These are phyloP conservation scores for Actinernus sp. DNA, from an alignment of 92 coral and sea anemone species.

Conservation along the genomic window DNA sequence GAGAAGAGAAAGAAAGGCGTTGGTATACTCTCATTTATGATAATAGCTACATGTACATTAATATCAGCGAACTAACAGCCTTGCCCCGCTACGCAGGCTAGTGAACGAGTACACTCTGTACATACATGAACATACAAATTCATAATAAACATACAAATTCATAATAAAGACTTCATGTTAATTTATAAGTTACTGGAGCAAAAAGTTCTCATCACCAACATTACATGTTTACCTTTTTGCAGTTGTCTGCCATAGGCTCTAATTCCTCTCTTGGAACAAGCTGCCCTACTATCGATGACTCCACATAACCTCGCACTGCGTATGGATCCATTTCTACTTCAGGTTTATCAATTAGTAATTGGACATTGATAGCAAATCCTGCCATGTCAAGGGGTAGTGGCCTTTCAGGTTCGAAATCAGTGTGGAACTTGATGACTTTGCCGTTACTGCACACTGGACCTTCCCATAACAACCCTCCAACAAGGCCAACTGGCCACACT, in stretches of 20 bases:
- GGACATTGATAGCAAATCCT: constrained; percentile 91
- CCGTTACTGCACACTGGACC: constrained; percentile 94
- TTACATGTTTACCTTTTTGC: constrained; percentile 83
- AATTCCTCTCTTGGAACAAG: constrained; percentile 80
- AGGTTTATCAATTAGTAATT: constrained; percentile 78
- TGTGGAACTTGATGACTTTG: constrained; percentile 77
- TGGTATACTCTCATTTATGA: too few relatives aligned
- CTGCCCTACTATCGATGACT: constrained; percentile 83
- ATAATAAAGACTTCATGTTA: background rate
- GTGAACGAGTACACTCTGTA: too few relatives aligned
- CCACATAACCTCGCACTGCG: constrained; percentile 86
- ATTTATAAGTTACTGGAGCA: background rate
- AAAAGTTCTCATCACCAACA: background rate
- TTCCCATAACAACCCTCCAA: constrained; percentile 95
- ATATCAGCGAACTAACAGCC: background rate
- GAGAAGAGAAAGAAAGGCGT: too few relatives aligned
- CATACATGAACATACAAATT: too few relatives aligned
- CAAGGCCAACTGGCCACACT: constrained; percentile 97
- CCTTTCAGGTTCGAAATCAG: constrained; percentile 78
- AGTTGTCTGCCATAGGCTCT: constrained; percentile 87
- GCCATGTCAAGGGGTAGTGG: constrained; percentile 99
- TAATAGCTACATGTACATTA: too few relatives aligned
- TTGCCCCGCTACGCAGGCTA: too few relatives aligned
- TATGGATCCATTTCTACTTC: constrained; percentile 76
- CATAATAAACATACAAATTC: background rate